A percentile compares a stretch with the other conserved stretches of the same genome.
These are phyloP conservation scores for Psammodynastes pulverulentus DNA, from an alignment of 2,113 vertebrate species.

Conservation along the genomic window DNA sequence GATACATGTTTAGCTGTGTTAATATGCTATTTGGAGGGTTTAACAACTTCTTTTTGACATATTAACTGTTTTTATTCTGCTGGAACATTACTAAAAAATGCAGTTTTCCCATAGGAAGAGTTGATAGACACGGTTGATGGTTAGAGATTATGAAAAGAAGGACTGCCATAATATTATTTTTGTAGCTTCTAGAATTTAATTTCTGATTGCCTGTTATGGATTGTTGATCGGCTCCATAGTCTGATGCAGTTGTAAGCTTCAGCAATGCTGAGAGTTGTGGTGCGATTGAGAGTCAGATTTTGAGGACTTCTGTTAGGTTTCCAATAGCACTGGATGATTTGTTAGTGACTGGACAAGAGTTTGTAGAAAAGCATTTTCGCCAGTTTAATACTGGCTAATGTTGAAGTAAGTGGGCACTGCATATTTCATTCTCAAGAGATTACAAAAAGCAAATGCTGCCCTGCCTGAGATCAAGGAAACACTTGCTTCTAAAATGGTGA, in stretches of 20 bases:
- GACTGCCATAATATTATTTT: not conserved
- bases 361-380: not conserved
- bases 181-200: not conserved
- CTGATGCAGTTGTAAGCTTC: not conserved
- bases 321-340: not conserved
- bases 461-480: not conserved
- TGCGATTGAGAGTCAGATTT: not conserved
- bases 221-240: not conserved
- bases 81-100: not conserved
- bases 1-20: not conserved
- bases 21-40: not conserved
- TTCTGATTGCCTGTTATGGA: not conserved
- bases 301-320: not conserved
- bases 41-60: not conserved
- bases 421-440: not conserved
- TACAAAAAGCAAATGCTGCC: not conserved
- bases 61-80: not conserved
- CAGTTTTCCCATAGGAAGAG: not conserved
- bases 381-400: not conserved
- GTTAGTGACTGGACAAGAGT: not conserved
- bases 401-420: not conserved
- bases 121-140: not conserved
- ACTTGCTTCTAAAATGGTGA: not conserved
- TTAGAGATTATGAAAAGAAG: not conserved
- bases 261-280: not conserved